Evolutionary conservation across 2,888 invertebrate genomes (phyloP).

Genomic region (Anorthoa munda): DNA sequence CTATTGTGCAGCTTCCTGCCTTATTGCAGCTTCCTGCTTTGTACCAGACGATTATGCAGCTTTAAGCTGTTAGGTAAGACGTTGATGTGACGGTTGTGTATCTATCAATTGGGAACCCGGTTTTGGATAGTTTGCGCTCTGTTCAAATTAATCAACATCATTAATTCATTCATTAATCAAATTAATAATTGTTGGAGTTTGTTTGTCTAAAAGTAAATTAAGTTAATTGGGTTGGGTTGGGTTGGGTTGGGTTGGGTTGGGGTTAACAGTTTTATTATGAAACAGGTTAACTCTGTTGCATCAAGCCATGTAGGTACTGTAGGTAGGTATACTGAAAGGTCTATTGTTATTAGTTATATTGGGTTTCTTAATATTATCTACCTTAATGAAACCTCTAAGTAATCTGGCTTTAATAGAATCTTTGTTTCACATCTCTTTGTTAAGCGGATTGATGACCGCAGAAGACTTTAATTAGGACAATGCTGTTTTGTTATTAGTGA

Average conservation of each 20-base stretch:
- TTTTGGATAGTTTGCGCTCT: neutral
- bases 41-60: conserved; percentile 25
- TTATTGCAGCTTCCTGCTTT: conserved; percentile 38
- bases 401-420: neutral
- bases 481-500: too few relatives aligned
- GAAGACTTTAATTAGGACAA: neutral
- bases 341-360: too few relatives aligned
- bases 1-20: conserved; percentile 58
- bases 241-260: too few relatives aligned
- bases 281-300: neutral
- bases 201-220: too few relatives aligned
- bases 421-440: neutral
- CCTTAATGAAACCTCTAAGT: neutral
- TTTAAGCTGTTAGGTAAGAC: conserved; percentile 22
- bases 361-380: too few relatives aligned
- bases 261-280: too few relatives aligned
- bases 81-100: conserved; percentile 2
- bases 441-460: conserved; percentile 1
- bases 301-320: neutral
- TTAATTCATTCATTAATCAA: too few relatives aligned
- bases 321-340: neutral
- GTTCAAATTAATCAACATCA: too few relatives aligned
- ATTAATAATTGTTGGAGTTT: neutral
- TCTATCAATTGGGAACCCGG: neutral
- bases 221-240: too few relatives aligned